phyloP scores from a whole-genome alignment of 2,888 invertebrate genomes.

The Melanophora roralis region DNA sequence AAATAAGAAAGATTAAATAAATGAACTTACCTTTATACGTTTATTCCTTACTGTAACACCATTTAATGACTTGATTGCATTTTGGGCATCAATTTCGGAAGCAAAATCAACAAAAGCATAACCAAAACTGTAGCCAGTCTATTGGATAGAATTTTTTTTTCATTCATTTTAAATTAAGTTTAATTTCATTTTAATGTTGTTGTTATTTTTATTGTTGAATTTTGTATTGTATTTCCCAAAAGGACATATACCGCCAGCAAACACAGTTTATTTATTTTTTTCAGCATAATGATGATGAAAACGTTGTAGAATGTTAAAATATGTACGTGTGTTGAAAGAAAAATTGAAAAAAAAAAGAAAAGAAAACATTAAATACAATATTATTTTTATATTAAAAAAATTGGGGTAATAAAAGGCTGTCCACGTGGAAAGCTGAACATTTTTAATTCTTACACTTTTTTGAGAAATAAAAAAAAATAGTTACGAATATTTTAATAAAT shows the following conservation, averaged over 20 bases:
- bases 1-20: neutral
- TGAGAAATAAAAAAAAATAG: too few species aligned
- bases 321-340: neutral
- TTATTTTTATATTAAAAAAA: conserved; percentile 12
- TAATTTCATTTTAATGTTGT: neutral
- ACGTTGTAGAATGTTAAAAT: neutral
- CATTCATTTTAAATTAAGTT: neutral
- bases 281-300: conserved; percentile 30
- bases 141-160: conserved; percentile 59
- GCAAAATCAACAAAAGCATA: conserved; percentile 97
- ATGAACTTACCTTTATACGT: conserved; percentile 85
- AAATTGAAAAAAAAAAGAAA: neutral
- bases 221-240: neutral
- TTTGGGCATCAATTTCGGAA: conserved; percentile 88
- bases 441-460: neutral
- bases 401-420: neutral
- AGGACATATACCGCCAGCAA: neutral
- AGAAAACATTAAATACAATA: neutral
- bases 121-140: conserved; percentile 97
- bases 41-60: conserved; percentile 94
- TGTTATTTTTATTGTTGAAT: conserved; percentile 20
- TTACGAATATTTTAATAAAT: too few species aligned
- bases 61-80: conserved; percentile 91
- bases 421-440: neutral
- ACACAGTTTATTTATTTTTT: conserved; percentile 48